Conservation (phyloP, 2,797 vertebrate species). For the Phataginus tetradactyla region DNA sequence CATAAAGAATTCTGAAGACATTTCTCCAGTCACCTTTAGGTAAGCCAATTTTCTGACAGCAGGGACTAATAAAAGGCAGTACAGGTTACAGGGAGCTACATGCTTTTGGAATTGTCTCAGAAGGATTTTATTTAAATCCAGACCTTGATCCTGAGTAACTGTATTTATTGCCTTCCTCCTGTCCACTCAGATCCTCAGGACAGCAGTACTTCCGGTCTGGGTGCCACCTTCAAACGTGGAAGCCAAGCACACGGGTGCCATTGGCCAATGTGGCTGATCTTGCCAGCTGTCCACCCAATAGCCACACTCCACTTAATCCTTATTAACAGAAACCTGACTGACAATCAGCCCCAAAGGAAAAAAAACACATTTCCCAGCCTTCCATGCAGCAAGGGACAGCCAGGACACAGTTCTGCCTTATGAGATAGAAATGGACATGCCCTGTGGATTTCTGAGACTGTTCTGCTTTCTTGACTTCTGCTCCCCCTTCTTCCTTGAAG, state of each 20-base stretch:
- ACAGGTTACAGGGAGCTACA: neutral
- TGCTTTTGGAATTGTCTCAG: neutral
- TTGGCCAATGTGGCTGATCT: neutral
- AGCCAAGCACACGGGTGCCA: neutral
- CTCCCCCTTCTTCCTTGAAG: neutral
- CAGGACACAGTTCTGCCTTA: neutral
- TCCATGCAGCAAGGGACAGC: neutral
- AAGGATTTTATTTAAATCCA: slow-evolving; percentile 18
- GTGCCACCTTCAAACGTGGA: neutral
- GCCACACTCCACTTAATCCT: neutral
- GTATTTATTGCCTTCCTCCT: neutral
- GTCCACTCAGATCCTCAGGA: neutral
- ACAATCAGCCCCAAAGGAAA: neutral
- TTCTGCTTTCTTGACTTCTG: neutral
- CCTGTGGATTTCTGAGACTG: neutral
- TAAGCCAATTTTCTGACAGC: neutral
- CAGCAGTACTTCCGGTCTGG: neutral
- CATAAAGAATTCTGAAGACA: slow-evolving; percentile 52
- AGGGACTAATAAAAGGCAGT: neutral
- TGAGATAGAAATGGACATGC: neutral
- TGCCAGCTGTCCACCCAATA: neutral
- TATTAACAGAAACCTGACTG: neutral
- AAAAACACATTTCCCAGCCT: neutral
- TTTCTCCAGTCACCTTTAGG: slow-evolving; percentile 49
- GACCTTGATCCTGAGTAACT: neutral